Percentiles rank a stretch among this genome's conserved stretches.
Evolutionary conservation across 2,113 vertebrate species (phyloP).

Genomic region (Raja brachyura): DNA sequence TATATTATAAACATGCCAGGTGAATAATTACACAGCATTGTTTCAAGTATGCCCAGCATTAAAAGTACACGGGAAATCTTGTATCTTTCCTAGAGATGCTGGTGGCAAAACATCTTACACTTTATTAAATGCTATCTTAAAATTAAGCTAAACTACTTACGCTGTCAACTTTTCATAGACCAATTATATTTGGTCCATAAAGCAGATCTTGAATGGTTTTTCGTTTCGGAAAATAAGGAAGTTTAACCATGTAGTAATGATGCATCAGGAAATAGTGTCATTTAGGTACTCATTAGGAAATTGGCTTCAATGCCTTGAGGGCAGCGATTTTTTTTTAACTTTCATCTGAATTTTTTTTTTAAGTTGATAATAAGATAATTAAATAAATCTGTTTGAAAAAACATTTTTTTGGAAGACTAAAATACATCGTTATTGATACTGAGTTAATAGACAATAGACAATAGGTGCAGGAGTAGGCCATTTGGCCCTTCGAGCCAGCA

Average conservation of each 20-base stretch:
- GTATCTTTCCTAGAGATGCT: neutral
- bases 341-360: neutral
- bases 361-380: neutral
- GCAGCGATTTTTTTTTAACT: neutral
- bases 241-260: neutral
- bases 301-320: neutral
- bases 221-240: neutral
- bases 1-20: neutral
- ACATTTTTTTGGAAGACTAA: too few species aligned
- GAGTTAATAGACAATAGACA: too few species aligned
- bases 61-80: neutral
- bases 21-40: neutral
- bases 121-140: neutral
- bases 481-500: too few species aligned
- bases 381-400: neutral
- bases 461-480: too few species aligned
- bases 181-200: neutral
- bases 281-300: neutral
- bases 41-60: neutral
- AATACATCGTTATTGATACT: too few species aligned
- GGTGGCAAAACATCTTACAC: neutral
- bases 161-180: neutral
- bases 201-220: neutral
- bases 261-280: neutral
- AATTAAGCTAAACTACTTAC: neutral